Evolutionary conservation across 2,888 invertebrate genomes (phyloP).

Genomic region (Amitus sp.): DNA sequence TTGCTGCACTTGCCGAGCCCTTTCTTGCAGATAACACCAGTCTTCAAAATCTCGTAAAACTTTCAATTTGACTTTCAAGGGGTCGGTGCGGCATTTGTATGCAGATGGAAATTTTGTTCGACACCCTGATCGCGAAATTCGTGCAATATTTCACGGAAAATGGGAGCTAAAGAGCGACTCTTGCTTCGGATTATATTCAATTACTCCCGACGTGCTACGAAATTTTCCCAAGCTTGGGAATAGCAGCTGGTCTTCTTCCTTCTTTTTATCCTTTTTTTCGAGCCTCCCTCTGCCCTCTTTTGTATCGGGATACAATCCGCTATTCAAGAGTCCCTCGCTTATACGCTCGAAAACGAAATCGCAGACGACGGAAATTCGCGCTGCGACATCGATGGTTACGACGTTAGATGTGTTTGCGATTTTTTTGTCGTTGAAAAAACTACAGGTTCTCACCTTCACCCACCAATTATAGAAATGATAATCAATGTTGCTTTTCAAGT

Average conservation of each 20-base stretch:
- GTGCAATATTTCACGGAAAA: neutral
- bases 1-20: too few species aligned
- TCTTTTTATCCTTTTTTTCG: constrained; percentile 2
- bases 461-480: too few species aligned
- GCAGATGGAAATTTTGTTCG: neutral
- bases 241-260: constrained; percentile 26
- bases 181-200: constrained; percentile 28
- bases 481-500: too few species aligned
- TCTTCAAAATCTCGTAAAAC: too few species aligned
- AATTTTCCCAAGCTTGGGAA: constrained; percentile 24
- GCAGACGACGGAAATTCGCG: constrained; percentile 7
- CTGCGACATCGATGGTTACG: neutral
- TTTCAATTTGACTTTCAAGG: too few species aligned
- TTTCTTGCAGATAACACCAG: too few species aligned
- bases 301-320: constrained; percentile 10
- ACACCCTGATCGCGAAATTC: neutral
- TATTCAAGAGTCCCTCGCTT: constrained; percentile 3
- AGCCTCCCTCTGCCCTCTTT: constrained; percentile 13
- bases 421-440: too few species aligned
- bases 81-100: neutral
- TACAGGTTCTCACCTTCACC: too few species aligned
- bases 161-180: neutral
- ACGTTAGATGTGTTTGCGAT: neutral
- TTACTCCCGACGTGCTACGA: constrained; percentile 20
- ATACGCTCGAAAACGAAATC: neutral